Conservation (phyloP, 1,140 invertebrate species). For the Pseudomyrmex dendroicus region DNA sequence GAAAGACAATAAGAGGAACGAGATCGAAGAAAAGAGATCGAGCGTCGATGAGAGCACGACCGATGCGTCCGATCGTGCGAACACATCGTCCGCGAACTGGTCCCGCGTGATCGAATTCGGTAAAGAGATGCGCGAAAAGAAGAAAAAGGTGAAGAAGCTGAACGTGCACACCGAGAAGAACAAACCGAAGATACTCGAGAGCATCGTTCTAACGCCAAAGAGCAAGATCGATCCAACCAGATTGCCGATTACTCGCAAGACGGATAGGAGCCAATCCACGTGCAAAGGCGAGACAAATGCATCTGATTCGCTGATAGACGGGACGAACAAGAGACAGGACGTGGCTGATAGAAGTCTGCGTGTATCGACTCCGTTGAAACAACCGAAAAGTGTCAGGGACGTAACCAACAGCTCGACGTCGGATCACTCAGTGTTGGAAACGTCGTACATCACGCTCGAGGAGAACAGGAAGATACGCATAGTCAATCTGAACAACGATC, state of each 20-base stretch:
- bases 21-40: background rate
- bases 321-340: background rate
- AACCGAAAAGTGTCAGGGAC: background rate
- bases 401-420: background rate
- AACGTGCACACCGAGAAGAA: slow-evolving; percentile 62
- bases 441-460: slow-evolving; percentile 14
- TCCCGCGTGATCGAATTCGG: slow-evolving; percentile 65
- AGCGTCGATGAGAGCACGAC: background rate
- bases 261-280: too few relatives aligned
- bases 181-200: background rate
- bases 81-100: slow-evolving; percentile 55
- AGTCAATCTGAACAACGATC: background rate
- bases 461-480: background rate
- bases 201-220: background rate
- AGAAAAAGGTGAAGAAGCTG: slow-evolving; percentile 65
- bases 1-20: too few relatives aligned
- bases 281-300: too few relatives aligned
- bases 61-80: background rate
- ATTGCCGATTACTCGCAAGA: background rate
- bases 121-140: slow-evolving; percentile 71
- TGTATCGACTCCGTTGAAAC: background rate
- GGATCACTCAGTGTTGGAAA: background rate
- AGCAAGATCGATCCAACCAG: background rate
- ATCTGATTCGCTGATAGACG: background rate
- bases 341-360: background rate